Evolutionary conservation across 2,113 vertebrate genomes (phyloP).

Genomic region (Bubo bubo): DNA sequence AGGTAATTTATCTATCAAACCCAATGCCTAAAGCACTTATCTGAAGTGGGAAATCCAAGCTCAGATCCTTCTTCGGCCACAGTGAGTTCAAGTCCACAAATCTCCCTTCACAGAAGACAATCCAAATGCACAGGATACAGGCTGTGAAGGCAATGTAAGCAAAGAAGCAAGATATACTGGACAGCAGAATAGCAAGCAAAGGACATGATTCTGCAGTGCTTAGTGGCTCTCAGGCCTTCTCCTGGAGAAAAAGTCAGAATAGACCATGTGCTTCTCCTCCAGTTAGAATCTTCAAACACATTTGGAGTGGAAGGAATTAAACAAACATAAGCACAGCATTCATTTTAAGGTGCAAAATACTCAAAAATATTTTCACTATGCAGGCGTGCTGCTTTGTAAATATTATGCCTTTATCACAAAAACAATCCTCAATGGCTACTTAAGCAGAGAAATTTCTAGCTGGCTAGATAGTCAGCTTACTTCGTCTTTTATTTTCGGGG

Average conservation of each 20-base stretch:
- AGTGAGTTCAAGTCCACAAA: neutral
- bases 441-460: neutral
- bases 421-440: neutral
- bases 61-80: neutral
- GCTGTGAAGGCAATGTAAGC: neutral
- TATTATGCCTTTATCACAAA: neutral
- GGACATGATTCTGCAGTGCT: neutral
- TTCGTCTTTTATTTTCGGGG: neutral
- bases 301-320: neutral
- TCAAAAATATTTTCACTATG: neutral
- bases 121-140: neutral
- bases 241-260: neutral
- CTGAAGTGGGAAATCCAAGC: neutral
- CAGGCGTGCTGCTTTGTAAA: neutral
- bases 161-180: neutral
- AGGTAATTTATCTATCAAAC: neutral
- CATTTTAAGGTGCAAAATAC: neutral
- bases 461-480: neutral
- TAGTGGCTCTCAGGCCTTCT: neutral
- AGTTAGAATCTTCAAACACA: neutral
- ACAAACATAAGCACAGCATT: neutral
- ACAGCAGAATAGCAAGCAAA: neutral
- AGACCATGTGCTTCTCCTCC: rapidly evolving
- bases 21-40: neutral
- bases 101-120: neutral